Conservation (phyloP, 2,113 vertebrate species). For the Carassius auratus region DNA sequence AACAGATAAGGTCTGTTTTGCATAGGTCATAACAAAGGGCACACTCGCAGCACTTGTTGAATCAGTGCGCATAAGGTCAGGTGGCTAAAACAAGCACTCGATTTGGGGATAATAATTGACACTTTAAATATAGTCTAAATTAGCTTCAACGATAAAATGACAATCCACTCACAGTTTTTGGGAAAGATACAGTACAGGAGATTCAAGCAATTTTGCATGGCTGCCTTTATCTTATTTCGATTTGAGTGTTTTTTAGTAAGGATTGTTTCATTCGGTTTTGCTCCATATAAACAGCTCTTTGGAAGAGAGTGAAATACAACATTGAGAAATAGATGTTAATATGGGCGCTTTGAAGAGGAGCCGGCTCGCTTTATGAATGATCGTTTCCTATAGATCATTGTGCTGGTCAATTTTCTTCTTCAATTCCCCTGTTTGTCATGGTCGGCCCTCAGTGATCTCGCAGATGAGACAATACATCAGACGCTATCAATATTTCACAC, state of each 20-base stretch:
- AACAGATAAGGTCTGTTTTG: neutral
- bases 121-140: neutral
- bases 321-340: neutral
- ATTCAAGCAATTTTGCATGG: neutral
- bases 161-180: neutral
- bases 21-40: neutral
- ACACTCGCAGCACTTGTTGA: neutral
- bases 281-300: neutral
- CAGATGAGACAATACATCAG: constrained; percentile 48
- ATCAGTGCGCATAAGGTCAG: neutral
- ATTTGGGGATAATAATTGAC: neutral
- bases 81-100: neutral
- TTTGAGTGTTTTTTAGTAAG: neutral
- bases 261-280: neutral
- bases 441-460: neutral
- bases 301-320: neutral
- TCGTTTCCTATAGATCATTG: constrained; percentile 24
- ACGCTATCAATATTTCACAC: constrained; percentile 43
- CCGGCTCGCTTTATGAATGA: constrained; percentile 19
- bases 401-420: constrained; percentile 32
- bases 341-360: neutral
- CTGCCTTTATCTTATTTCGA: too few relatives aligned
- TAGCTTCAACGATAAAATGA: neutral
- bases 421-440: constrained; percentile 8
- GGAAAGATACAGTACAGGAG: neutral